Evolutionary conservation across 2,888 invertebrate species (phyloP).

Genomic region (Bursaphelenchus okinawaensis): DNA sequence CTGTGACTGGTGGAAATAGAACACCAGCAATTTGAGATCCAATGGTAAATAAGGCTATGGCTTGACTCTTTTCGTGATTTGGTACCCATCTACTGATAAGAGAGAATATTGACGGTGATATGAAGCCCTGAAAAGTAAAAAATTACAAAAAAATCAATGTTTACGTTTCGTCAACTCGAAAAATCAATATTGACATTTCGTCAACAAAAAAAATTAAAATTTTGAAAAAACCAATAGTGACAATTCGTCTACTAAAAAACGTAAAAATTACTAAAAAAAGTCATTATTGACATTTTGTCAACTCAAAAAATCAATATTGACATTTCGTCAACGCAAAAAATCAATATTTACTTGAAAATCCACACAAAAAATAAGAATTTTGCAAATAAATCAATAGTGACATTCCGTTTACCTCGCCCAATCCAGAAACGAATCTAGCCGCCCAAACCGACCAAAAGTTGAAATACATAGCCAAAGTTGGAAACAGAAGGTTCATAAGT

Average conservation of each 20-base stretch:
- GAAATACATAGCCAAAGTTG: conserved; percentile 32
- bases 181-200: too few species aligned
- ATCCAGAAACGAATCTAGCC: conserved; percentile 39
- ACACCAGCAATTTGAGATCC: conserved; percentile 36
- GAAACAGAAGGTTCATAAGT: conserved; percentile 28
- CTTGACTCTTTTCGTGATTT: conserved; percentile 36
- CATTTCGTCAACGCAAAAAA: too few species aligned
- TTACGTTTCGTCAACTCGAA: conserved; percentile 20
- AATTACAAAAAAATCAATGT: too few species aligned
- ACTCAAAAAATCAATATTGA: too few species aligned
- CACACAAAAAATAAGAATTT: too few species aligned
- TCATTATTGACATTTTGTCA: too few species aligned
- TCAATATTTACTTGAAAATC: too few species aligned
- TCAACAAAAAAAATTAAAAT: too few species aligned
- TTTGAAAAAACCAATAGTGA: too few species aligned
- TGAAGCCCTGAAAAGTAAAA: conserved; percentile 35
- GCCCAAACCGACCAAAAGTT: conserved; percentile 33
- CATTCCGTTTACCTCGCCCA: conserved; percentile 35
- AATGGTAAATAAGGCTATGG: conserved; percentile 38
- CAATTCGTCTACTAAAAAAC: too few species aligned
- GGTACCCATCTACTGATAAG: conserved; percentile 47
- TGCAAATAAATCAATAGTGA: too few species aligned
- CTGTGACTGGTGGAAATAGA: conserved; percentile 37
- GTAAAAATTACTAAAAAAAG: too few species aligned
- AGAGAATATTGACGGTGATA: conserved; percentile 39